Percentiles rank a stretch among this genome's conserved stretches.
These are phyloP conservation scores for Lamellibrachia luymesi DNA, from an alignment of 1,140 invertebrate species.

Conservation along the genomic window DNA sequence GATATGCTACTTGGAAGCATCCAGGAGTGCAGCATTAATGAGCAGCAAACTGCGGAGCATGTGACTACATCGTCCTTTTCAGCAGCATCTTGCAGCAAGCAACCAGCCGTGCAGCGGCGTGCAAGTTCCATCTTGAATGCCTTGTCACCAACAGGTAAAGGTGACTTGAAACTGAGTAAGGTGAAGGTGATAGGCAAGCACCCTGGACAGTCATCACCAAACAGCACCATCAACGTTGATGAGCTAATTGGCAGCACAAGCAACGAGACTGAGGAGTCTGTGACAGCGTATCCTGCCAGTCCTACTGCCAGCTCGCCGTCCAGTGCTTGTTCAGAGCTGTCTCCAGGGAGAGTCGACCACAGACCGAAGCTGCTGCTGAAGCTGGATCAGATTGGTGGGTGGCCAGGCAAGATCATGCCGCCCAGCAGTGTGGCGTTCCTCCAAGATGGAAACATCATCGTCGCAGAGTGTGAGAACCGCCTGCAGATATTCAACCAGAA, in stretches of 20 bases:
- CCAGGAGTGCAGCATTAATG: constrained; percentile 11
- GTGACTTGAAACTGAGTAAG: constrained; percentile 16
- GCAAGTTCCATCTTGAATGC: constrained; percentile 24
- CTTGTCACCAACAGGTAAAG: constrained; percentile 18
- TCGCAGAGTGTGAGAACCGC: constrained; percentile 25
- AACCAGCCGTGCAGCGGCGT: neutral
- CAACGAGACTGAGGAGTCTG: neutral
- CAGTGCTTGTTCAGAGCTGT: neutral
- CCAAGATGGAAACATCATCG: constrained; percentile 19
- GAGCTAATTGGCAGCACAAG: neutral
- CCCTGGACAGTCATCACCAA: neutral
- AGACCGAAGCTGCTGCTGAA: constrained; percentile 18
- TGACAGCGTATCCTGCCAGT: neutral
- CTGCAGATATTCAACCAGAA: constrained; percentile 26
- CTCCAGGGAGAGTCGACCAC: neutral
- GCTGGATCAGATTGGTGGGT: constrained; percentile 27
- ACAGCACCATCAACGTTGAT: constrained; percentile 20
- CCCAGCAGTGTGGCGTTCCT: constrained; percentile 24
- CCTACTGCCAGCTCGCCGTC: neutral
- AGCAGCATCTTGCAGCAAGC: neutral
- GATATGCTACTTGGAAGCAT: constrained; percentile 21
- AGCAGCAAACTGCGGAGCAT: neutral
- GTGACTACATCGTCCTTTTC: neutral
- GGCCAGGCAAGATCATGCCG: constrained; percentile 22
- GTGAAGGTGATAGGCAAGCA: constrained; percentile 9